Base-by-base conservation (phyloP, 2,797 vertebrate genomes). In the Acridotheres tristis region DNA sequence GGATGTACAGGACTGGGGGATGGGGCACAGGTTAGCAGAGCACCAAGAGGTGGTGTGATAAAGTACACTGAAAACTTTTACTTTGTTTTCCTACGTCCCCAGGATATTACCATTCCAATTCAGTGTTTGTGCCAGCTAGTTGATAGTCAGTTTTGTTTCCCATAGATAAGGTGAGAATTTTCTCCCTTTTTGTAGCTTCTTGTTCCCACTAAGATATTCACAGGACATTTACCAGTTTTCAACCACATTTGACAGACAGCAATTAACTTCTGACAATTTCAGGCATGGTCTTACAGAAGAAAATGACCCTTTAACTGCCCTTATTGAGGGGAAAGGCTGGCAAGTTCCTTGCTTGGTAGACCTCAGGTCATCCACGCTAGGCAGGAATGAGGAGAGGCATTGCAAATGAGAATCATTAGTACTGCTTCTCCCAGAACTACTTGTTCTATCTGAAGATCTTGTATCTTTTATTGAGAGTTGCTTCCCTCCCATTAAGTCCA, bases 371-470 rank as follows among this genome's bases (percentile, higher is more conserved):
- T 57, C 57, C 15, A 36, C 0, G 0, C 45, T 47, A 34, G n/a
- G 61, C 22, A 71, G 45, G 68, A 87, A 59, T 27, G 38, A 62
- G 40, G 13, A 76, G 78, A 82, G 47, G 71, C 45, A 48, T 32
- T 55, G 69, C 54, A 88, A 63, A 67, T 7, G 20, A 63, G 65
- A 40, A 40, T 59, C 26, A 26, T 73, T 72, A 79, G 43, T 73
- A 77, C 68, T 69, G 15, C 68, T 85, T 79, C 83, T 95, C 76
- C 54, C 66, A 73, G 88, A 85, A 93, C 93, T 48, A 62, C 51
- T 72, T 87, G 91, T 93, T 94, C 71, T 55, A 74, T 74, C 73
- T 81, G 51, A 72, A 72, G 58, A 62, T 84, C 53, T 95, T 9
- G 0, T 54, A 47, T 93, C 43, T 90, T 75, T 54, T 73, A 76